A percentile compares a stretch with the other conserved stretches of the same genome.
phyloP scores from a whole-genome alignment of 2,113 vertebrate genomes.

The Pungitius pungitius region DNA sequence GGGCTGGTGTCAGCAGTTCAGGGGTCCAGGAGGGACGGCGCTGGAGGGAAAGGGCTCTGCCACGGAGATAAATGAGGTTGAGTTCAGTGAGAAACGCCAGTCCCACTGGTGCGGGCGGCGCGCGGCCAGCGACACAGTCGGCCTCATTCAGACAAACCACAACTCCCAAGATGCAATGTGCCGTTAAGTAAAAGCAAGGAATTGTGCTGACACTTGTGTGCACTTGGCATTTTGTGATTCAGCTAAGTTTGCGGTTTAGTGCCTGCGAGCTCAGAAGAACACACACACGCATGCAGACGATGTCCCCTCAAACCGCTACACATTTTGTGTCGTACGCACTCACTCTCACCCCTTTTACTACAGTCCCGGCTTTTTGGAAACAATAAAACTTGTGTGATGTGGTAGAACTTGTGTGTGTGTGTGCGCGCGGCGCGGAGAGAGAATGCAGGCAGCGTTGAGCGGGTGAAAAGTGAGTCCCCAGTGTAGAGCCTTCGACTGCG shows the following conservation, averaged over 20 bases:
- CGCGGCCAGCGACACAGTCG: constrained; percentile 54
- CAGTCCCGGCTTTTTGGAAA: constrained; percentile 45
- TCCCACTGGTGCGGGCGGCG: constrained; percentile 59
- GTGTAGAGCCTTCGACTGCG: constrained; percentile 47
- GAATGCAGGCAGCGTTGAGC: constrained; percentile 47
- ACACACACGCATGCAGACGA: neutral
- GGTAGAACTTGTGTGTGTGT: constrained; percentile 54
- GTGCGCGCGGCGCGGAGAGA: constrained; percentile 27
- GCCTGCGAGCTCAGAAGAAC: constrained; percentile 37
- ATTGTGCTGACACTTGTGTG: constrained; percentile 71
- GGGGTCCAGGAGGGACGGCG: constrained; percentile 64
- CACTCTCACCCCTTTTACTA: constrained; percentile 54
- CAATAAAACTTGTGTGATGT: constrained; percentile 64
- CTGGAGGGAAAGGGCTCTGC: constrained; percentile 66
- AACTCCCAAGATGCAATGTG: constrained; percentile 78
- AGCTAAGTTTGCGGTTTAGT: constrained; percentile 54
- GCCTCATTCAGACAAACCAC: constrained; percentile 70
- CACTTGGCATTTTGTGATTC: constrained; percentile 68
- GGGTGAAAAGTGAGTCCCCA: constrained; percentile 67
- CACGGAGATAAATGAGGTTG: constrained; percentile 75
- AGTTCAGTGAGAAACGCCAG: constrained; percentile 52
- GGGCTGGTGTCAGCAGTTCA: constrained; percentile 71
- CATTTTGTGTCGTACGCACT: constrained; percentile 51
- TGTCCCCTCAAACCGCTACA: constrained; percentile 37
- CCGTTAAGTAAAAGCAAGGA: constrained; percentile 67